Evolutionary conservation across 1,140 invertebrate genomes (phyloP), one percentile per base, ranked within the genome.

Genomic region (Brachionus rubens): DNA sequence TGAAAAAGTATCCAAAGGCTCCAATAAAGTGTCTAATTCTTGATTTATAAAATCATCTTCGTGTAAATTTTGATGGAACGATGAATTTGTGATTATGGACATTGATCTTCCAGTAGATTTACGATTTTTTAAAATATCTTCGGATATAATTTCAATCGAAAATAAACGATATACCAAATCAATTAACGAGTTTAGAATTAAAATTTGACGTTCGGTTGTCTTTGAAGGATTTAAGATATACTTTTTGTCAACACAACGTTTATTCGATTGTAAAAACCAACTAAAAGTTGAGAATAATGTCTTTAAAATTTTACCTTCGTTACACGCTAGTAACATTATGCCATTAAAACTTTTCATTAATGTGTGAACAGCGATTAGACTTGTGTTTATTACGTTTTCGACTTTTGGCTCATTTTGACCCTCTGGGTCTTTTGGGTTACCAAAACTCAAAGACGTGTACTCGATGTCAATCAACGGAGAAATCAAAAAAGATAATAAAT

Each of bases 261-360:
- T 65, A 5, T 65, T 65, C 3, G 59, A 36, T 12, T 65, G 24
- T 28, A 43, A 21, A 43, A 6, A 43, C 59, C 59, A 65, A 41
- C 59, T 65, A 16, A 65, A 43, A 24, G 59, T 36, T 5, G 59
- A 65, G n/a, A 65, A 43, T 4, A 65, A 41, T 5, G 9, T 24
- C 43, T 43, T 65, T n/a, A 65, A n/a, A 14, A 65, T 41, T 43
- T 65, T 43, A 21, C 24, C 59, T 40, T 65, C 59, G 41, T 65
- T 28, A 3, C 41, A 14, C 10, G 1, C 12, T 5, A 65, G 12
- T 19, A 41, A 24, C 59, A 65, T 65, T 19, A 65, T n/a, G 2
- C 59, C 59, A 43, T 65, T 65, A 24, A 30, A 65, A 41, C 36
- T 43, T 65, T 65, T 65, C 33, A 65, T 65, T 9, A 65, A 43